Evolutionary conservation across 1,140 invertebrate genomes (phyloP).

Genomic region (Anastrepha obliqua): DNA sequence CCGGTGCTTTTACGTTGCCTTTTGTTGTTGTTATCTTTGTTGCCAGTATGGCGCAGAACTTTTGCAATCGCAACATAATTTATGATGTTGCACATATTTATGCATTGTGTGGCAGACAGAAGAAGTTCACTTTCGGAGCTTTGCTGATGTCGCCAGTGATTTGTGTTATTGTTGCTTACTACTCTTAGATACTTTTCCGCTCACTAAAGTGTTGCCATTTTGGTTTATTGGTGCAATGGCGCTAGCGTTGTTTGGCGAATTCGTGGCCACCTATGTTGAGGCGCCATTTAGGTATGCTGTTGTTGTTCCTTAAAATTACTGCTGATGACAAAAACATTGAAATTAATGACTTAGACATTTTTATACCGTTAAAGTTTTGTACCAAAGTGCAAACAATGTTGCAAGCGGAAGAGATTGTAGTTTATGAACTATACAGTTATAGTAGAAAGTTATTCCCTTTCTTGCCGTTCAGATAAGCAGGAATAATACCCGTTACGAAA

Average conservation of each 20-base stretch:
- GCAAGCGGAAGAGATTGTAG: background rate
- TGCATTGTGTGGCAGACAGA: conserved; percentile 25
- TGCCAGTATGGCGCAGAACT: conserved; percentile 29
- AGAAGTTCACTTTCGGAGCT: conserved; percentile 8
- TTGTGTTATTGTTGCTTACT: background rate
- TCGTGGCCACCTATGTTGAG: background rate
- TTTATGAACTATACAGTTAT: background rate
- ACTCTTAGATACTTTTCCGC: background rate
- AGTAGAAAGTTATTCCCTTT: background rate
- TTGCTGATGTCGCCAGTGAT: conserved; percentile 7
- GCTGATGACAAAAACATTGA: conserved; percentile 49
- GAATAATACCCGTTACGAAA: too few relatives aligned
- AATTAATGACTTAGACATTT: conserved; percentile 42
- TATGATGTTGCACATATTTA: conserved; percentile 39
- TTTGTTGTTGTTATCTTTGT: background rate
- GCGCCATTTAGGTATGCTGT: background rate
- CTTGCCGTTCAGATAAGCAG: background rate
- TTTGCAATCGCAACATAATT: conserved; percentile 38
- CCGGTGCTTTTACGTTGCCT: too few relatives aligned
- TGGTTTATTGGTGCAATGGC: background rate
- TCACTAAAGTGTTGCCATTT: background rate
- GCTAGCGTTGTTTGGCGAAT: background rate
- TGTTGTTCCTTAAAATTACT: background rate
- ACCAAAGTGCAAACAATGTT: conserved; percentile 28
- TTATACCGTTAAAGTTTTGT: conserved; percentile 35